Evolutionary conservation across 2,797 vertebrate species (phyloP).

Genomic region (Tangara arthus): DNA sequence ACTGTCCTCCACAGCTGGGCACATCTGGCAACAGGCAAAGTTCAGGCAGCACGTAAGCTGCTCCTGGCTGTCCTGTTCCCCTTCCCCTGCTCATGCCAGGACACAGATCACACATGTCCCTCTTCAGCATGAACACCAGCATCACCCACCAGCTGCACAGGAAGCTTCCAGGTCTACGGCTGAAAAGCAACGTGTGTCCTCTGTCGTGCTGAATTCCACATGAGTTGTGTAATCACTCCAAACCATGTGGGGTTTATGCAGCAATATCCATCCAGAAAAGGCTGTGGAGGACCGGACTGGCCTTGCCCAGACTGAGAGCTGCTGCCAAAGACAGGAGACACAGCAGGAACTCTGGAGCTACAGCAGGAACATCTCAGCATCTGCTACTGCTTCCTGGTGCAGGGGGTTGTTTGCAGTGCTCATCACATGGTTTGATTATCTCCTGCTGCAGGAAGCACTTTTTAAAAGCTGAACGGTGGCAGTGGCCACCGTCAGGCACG

Average conservation of each 20-base stretch:
- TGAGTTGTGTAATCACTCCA: rapidly evolving
- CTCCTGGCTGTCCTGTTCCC: not conserved
- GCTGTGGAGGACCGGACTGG: not conserved
- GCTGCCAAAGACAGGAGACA: not conserved
- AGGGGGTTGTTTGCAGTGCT: not conserved
- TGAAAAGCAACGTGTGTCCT: not conserved
- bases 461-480: not conserved
- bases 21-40: not conserved
- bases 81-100: not conserved
- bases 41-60: rapidly evolving
- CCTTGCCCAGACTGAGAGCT: not conserved
- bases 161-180: rapidly evolving
- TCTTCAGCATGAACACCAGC: not conserved
- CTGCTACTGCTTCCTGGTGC: not conserved
- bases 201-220: rapidly evolving
- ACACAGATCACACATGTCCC: no score
- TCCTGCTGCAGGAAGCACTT: not conserved
- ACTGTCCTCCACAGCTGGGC: rapidly evolving
- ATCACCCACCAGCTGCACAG: not conserved
- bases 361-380: not conserved
- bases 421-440: not conserved
- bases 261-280: not conserved
- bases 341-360: not conserved
- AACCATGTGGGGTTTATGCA: rapidly evolving
- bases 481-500: not conserved